Conservation (phyloP, 1,140 invertebrate species). For the Drosophila bocqueti region DNA sequence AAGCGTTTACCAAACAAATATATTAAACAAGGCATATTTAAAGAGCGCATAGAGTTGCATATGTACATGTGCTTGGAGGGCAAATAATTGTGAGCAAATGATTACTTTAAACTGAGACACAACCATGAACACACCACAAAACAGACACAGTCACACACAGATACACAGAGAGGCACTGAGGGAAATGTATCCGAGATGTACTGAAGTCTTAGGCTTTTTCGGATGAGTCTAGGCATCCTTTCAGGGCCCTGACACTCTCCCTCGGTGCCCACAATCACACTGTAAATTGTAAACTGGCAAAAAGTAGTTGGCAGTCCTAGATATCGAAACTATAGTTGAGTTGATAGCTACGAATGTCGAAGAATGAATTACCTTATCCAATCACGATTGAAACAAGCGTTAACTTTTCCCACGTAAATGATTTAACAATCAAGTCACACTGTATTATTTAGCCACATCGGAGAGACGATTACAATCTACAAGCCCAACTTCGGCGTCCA, state of each 20-base stretch:
- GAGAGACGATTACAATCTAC: constrained; percentile 35
- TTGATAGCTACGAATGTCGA: constrained; percentile 42
- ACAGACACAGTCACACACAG: constrained; percentile 12
- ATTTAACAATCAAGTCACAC: constrained; percentile 72
- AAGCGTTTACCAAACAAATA: constrained; percentile 52
- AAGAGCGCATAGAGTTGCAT: constrained; percentile 57
- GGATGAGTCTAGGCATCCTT: not conserved
- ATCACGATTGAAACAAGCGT: constrained; percentile 61
- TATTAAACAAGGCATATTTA: constrained; percentile 65
- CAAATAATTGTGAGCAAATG: constrained; percentile 70
- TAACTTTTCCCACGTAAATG: constrained; percentile 81
- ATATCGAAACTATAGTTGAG: constrained; percentile 52
- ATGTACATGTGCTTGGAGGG: constrained; percentile 56
- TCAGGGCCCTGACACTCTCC: not conserved
- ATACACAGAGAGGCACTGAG: constrained; percentile 18
- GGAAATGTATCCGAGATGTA: not conserved
- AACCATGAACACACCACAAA: constrained; percentile 12
- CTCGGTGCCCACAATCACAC: constrained; percentile 21
- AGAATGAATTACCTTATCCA: constrained; percentile 27
- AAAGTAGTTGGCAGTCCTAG: constrained; percentile 50
- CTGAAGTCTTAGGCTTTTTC: not conserved
- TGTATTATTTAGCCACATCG: constrained; percentile 69
- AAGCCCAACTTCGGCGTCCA: constrained; percentile 40
- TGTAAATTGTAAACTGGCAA: constrained; percentile 78
- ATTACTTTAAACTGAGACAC: constrained; percentile 66